Evolutionary conservation across 2,797 vertebrate species (phyloP).

Genomic region (Petrocephalus schoutedeni): DNA sequence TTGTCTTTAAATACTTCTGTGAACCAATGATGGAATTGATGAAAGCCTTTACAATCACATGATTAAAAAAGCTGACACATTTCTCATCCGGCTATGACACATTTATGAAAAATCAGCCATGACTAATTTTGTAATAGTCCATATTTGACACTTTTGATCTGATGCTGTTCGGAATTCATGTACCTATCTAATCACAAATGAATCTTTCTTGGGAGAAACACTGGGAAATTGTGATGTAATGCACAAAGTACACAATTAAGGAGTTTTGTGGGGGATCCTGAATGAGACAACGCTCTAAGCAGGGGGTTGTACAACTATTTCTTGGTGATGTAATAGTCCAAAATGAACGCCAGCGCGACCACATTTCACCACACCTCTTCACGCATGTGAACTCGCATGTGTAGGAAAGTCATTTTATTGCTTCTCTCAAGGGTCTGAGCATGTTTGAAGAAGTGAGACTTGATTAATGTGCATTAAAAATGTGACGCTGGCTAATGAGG

Average conservation of each 20-base stretch:
- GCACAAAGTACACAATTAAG: background rate
- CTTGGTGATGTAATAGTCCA: background rate
- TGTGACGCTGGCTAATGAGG: background rate
- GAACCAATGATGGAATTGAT: background rate
- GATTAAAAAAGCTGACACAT: background rate
- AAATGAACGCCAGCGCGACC: background rate
- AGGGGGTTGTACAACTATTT: background rate
- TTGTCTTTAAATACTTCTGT: background rate
- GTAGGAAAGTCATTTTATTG: background rate
- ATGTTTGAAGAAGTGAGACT: background rate
- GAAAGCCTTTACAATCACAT: background rate
- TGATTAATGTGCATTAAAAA: background rate
- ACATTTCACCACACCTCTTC: background rate
- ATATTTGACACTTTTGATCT: constrained; percentile 5
- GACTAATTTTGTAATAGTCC: background rate
- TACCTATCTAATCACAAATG: background rate
- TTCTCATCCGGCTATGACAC: background rate
- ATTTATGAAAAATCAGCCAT: background rate
- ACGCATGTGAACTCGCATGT: background rate
- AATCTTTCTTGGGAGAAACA: background rate
- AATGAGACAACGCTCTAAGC: background rate
- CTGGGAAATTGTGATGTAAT: background rate
- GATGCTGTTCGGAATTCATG: background rate
- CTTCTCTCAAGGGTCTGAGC: background rate
- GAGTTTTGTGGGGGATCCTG: background rate